A percentile compares a stretch with the other conserved stretches of the same genome.
These are phyloP conservation scores for Galemys pyrenaicus DNA, from an alignment of 2,113 vertebrate species.

Conservation along the genomic window DNA sequence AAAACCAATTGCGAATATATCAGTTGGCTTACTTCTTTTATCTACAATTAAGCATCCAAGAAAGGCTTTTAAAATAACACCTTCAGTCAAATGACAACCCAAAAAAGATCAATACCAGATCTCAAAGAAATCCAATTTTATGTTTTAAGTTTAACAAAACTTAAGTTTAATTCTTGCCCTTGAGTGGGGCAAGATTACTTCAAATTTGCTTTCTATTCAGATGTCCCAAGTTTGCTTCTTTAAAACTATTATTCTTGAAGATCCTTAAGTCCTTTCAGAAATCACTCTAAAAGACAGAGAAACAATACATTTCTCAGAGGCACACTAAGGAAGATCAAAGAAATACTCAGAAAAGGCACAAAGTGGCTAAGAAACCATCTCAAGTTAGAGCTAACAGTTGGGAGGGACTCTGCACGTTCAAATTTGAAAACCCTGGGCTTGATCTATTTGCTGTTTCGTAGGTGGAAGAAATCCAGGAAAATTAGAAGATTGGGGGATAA, in stretches of 20 bases:
- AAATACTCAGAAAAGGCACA: not conserved
- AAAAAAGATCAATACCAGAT: not conserved
- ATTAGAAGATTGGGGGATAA: not conserved
- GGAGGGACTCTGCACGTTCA: not conserved
- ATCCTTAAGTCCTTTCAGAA: not conserved
- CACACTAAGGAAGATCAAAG: not conserved
- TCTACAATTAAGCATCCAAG: slow-evolving; percentile 85
- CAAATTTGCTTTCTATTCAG: slow-evolving; percentile 1
- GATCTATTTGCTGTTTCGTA: not conserved
- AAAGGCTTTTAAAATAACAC: slow-evolving; percentile 27
- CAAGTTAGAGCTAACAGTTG: not conserved
- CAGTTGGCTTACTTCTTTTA: slow-evolving; percentile 91
- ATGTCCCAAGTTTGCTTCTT: not conserved
- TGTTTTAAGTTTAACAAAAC: not conserved
- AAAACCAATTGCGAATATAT: slow-evolving; percentile 99
- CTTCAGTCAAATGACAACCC: not conserved
- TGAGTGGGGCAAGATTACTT: not conserved
- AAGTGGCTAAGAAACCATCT: not conserved
- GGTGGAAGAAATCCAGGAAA: not conserved
- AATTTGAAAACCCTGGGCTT: not conserved
- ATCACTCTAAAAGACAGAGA: not conserved
- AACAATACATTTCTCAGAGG: not conserved
- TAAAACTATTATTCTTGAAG: not conserved
- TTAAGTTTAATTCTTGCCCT: not conserved
- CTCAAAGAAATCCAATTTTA: not conserved